These are phyloP conservation scores for Gymnoscelis rufifasciata DNA, from an alignment of 2,888 invertebrate genomes.

Conservation along the genomic window DNA sequence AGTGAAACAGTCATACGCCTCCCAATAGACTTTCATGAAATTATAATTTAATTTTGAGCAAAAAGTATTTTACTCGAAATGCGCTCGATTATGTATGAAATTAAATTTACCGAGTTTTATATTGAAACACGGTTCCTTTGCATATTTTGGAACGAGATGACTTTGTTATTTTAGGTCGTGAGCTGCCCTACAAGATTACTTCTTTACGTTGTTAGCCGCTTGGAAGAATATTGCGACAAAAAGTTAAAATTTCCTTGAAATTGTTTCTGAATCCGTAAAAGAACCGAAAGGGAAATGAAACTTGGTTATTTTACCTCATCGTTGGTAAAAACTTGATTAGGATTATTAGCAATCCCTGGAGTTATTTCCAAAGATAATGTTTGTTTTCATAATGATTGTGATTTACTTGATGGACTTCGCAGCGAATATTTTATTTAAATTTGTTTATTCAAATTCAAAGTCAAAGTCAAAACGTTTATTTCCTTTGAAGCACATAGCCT, in stretches of 20 bases:
- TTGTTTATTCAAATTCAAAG: no score
- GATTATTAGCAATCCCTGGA: no score
- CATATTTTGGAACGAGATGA: constrained; percentile 13
- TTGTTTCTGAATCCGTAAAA: neutral
- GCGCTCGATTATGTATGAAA: constrained; percentile 23
- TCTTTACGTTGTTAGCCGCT: constrained; percentile 5
- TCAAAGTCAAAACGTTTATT: no score
- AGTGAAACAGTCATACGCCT: constrained; percentile 4
- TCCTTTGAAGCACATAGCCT: no score
- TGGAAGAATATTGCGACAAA: neutral
- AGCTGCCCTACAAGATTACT: constrained; percentile 1
- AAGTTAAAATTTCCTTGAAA: neutral
- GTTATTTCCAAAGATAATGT: no score
- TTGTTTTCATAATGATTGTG: no score
- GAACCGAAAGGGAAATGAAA: neutral
- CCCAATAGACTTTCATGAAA: constrained; percentile 65
- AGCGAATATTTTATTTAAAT: no score
- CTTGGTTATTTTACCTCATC: neutral
- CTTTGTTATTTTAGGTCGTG: constrained; percentile 12
- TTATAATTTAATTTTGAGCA: constrained; percentile 70
- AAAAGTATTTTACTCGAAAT: constrained; percentile 22
- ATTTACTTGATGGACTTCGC: no score
- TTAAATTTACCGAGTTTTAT: constrained; percentile 21
- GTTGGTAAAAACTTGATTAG: no score
- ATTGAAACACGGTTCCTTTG: constrained; percentile 19